Conservation (phyloP, 2,888 invertebrate species). For the Campoletis raptor region DNA sequence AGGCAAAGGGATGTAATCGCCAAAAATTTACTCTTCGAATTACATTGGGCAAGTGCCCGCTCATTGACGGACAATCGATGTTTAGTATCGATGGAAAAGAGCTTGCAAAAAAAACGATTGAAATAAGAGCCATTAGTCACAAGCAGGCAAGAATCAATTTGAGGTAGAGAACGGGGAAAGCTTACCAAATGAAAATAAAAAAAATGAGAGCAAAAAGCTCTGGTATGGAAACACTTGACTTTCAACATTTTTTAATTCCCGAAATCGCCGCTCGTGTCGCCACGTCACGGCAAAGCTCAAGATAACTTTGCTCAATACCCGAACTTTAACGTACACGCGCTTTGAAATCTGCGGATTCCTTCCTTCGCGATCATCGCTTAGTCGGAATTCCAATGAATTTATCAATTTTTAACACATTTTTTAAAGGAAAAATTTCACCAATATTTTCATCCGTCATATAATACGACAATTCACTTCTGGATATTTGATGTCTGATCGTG, state of each 20-base stretch:
- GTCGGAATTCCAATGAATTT: conserved; percentile 24
- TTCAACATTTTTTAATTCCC: conserved; percentile 33
- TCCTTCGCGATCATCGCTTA: conserved; percentile 63
- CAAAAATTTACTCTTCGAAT: neutral
- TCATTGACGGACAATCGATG: neutral
- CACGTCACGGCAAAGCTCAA: conserved; percentile 41
- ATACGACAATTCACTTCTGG: neutral
- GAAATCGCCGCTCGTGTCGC: conserved; percentile 52
- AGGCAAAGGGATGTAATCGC: conserved; percentile 12
- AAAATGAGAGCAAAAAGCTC: conserved; percentile 27
- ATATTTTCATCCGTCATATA: neutral
- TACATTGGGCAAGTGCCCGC: neutral
- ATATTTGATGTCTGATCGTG: conserved; percentile 40
- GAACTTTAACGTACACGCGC: conserved; percentile 3
- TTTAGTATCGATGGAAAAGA: neutral
- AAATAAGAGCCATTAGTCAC: conserved; percentile 7
- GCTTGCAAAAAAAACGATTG: conserved; percentile 8
- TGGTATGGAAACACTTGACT: conserved; percentile 5
- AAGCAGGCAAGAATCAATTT: neutral
- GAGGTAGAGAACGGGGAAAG: neutral
- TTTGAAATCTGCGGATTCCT: conserved; percentile 41
- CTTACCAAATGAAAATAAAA: neutral
- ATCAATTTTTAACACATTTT: neutral
- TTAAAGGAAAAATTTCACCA: neutral
- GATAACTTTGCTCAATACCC: neutral